Base-by-base conservation (phyloP, 2,797 vertebrate genomes). In the Epinephelus malabaricus region DNA sequence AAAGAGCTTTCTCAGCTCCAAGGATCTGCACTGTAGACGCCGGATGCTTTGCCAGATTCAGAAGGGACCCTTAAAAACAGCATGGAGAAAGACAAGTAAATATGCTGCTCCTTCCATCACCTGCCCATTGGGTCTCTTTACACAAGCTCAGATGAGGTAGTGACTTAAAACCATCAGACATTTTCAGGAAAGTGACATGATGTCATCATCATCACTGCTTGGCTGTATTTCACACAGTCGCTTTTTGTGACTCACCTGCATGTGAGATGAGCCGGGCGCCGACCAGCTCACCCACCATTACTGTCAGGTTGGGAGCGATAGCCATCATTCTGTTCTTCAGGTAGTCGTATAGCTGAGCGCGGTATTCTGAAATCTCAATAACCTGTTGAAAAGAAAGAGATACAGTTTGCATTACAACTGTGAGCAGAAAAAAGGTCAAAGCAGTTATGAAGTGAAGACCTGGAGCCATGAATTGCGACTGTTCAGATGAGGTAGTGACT, bases 291-390 rank as follows among this genome's bases (percentile, higher is more conserved):
- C 98, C 98, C 89, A 99, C 98, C 97, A 99, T 97, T 19, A 99
- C 86, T 0, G 98, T 99, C 75, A 99, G 95, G 82, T 99, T 99
- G 53, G 98, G 98, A 15, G 98, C 98, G 50, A 99, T 99, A 0
- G 98, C 98, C 96, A 96, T 99, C 98, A 99, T 99, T 46, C 98
- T 94, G 93, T 99, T 99, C 93, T 99, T 99, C 71, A 99, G 93
- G 90, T 99, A 99, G 84, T 99, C 98, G 1, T 99, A 99, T 2
- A 99, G 95, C 90, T 99, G 98, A 0, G 96, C 86, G 62, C 98
- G 97, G 82, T 99, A 99, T n/a, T 99, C 98, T 0, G 98, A 93
- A 69, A 99, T 99, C 83, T 99, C 98, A 50, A 99, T 97, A 69
- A 99, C 98, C 98, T 99, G 83, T 2, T 50, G 60, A 18, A 21